Evolutionary conservation across 2,797 vertebrate genomes (phyloP), one percentile per base, ranked within the genome.

Genomic region (Xenops minutus): DNA sequence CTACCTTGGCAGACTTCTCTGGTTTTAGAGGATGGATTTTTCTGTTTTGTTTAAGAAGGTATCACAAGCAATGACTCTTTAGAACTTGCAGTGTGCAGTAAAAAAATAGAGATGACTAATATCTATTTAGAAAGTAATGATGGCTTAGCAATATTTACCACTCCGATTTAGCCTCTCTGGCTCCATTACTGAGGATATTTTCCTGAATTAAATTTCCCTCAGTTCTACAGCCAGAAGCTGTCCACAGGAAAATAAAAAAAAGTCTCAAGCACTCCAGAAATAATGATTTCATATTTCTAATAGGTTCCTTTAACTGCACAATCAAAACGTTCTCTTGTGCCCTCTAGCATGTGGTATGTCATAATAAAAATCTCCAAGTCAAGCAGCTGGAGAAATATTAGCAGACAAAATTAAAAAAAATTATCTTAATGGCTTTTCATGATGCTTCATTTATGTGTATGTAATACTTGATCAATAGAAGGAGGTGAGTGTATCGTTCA

Each of bases 241-340:
- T 98, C 97, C 91, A 88, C 96, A 97, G 94, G 95, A 97, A 97
- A 96, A 97, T 58, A 86, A 92, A 95, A 94, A 94, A 79, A 95
- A 72, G 74, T 92, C 72, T 95, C 10, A 41, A 93, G 96, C 96
- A 94, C 88, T 97, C 93, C 85, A 97, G 95, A 97, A 98, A 98
- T 96, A 97, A 97, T 97, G 97, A 98, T 98, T 98, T 98, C 97
- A 98, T 97, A 95, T 98, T 97, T 97, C 94, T 98, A 97, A 96
- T 96, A 91, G 61, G 71, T 87, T 96, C 55, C 79, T 97, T 96
- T 96, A 94, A 92, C 88, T 93, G 43, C 94, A 96, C 79, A 95
- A 95, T 96, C 89, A 96, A 89, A 98, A 96, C 1, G 56, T 63
- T 64, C 95, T 94, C 92, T 95, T 95, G 89, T 97, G 92, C 94